Conservation (phyloP, 1,140 invertebrate species). For the Scaptomyza graminum region DNA sequence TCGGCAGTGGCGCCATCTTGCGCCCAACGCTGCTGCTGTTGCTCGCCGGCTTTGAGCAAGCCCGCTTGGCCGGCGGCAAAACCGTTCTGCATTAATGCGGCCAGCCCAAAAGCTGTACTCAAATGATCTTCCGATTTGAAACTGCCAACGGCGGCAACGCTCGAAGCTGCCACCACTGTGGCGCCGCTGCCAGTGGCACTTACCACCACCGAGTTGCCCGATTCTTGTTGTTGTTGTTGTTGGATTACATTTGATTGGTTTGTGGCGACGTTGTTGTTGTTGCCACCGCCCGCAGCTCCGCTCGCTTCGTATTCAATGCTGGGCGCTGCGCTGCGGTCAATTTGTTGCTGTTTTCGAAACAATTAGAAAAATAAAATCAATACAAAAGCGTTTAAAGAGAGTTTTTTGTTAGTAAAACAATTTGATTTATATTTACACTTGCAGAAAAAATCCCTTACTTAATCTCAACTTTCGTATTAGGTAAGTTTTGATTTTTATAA, state of each 20-base stretch:
- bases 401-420: too few relatives aligned
- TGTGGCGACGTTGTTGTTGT: conserved; percentile 61
- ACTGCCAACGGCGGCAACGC: conserved; percentile 57
- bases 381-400: too few relatives aligned
- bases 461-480: too few relatives aligned
- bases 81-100: conserved; percentile 89
- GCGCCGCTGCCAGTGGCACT: conserved; percentile 64
- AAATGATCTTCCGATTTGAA: conserved; percentile 88
- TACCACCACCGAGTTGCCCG: conserved; percentile 70
- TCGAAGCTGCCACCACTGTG: conserved; percentile 69
- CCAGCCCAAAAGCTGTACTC: conserved; percentile 88
- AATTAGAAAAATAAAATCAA: too few relatives aligned
- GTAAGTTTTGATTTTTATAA: neutral
- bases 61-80: conserved; percentile 86
- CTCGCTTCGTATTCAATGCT: conserved; percentile 81
- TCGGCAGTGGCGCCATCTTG: conserved; percentile 56
- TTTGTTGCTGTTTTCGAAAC: conserved; percentile 64
- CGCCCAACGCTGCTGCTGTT: conserved; percentile 59
- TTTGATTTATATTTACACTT: too few relatives aligned
- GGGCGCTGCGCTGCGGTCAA: conserved; percentile 78
- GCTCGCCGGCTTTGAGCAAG: conserved; percentile 63
- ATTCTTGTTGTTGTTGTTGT: conserved; percentile 60
- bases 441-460: too few relatives aligned
- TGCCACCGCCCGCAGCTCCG: conserved; percentile 49
- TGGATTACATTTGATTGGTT: conserved; percentile 71